Evolutionary conservation across 2,888 invertebrate species (phyloP), one percentile per base, ranked within the genome.

Genomic region (Noctua comes): DNA sequence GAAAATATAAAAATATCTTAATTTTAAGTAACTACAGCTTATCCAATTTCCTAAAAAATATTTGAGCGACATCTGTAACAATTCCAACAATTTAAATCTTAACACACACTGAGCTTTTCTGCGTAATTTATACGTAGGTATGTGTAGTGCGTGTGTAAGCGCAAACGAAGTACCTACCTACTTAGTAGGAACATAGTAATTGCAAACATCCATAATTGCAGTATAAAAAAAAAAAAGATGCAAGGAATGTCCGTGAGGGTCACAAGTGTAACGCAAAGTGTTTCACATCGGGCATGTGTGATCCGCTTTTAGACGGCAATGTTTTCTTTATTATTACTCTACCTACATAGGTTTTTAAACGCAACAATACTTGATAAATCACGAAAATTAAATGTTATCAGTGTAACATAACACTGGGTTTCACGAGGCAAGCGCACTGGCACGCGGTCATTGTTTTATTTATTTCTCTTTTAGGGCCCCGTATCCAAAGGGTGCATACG

Each of bases 221-320:
- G 43, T 73, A 31, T 59, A 74, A 77, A 65, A 73, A 82, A 73
- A 82, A 66, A 62, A 82, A 71, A 46, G 27, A 83, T 75, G 64
- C 73, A 4, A 77, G 70, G 75, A 85, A 85, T 86, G 69, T 75
- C 75, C 16, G 74, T 57, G 73, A 75, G 73, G 70, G 76, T 68
- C 74, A 48, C 69, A 62, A 57, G 76, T 54, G 48, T 71, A 46
- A 36, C 71, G 66, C 75, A 82, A 75, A 76, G 86, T 86, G 80
- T 83, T 75, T 85, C 64, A 16, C 57, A 83, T 74, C 59, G 54
- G 36, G 76, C 79, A 83, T 79, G 76, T 86, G 79, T 79, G 68
- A 74, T 76, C 73, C 68, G 68, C 36, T 78, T 85, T 76, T 78
- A 78, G 74, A 81, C 48, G 36, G 43, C 48, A 68, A 62, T 51